Conservation (phyloP, 2,113 vertebrate genomes). For the western clawed frog (Xenopus tropicalis) region DNA sequence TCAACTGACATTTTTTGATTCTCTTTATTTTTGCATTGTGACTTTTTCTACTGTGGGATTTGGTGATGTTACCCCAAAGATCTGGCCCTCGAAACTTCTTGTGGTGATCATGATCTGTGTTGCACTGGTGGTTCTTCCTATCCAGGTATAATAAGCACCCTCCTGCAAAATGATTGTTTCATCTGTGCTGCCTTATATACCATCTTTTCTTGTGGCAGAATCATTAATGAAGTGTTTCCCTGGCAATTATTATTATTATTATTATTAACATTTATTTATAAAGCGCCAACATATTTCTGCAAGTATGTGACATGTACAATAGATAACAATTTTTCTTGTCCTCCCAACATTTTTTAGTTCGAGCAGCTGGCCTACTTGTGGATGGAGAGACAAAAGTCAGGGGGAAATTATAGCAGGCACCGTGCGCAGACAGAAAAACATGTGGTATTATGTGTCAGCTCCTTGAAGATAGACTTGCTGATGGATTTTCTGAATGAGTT, state of each 20-base stretch:
- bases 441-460: constrained; percentile 88
- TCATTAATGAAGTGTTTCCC: no score
- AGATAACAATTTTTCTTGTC: no score
- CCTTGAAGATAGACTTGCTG: constrained; percentile 91
- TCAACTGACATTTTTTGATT: constrained; percentile 77
- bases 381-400: constrained; percentile 98
- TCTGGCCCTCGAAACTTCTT: constrained; percentile 81
- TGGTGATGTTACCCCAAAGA: constrained; percentile 79
- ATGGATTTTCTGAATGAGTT: constrained; percentile 98
- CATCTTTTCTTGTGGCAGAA: no score
- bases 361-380: constrained; percentile 94
- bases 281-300: no score
- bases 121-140: constrained; percentile 78
- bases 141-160: constrained; percentile 64
- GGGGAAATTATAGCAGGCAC: constrained; percentile 93
- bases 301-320: no score
- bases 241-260: no score
- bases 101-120: constrained; percentile 86
- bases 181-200: no score
- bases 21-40: constrained; percentile 85
- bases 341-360: constrained; percentile 65
- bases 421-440: constrained; percentile 94
- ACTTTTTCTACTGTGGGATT: constrained; percentile 86
- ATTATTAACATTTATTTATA: no score
- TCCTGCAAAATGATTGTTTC: no score